phyloP scores from a whole-genome alignment of 2,797 vertebrate genomes.

The Neosalanx taihuensis region DNA sequence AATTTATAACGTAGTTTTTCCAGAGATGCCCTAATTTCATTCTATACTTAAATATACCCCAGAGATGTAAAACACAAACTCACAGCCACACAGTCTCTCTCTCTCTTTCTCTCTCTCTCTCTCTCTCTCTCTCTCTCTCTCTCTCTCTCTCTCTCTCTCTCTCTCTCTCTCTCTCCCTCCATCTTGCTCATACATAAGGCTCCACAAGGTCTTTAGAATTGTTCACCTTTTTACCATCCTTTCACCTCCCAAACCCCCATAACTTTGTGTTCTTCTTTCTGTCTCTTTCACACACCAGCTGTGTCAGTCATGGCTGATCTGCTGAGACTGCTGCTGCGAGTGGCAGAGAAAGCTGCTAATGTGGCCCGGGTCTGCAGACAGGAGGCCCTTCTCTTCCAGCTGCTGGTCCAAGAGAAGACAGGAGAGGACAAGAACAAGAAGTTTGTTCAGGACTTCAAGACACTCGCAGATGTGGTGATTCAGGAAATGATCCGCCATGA shows the following conservation, averaged over 20 bases:
- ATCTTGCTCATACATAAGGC: neutral
- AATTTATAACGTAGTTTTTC: constrained; percentile 9
- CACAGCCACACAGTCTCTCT: neutral
- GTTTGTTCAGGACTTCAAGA: constrained; percentile 82
- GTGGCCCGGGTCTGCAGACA: constrained; percentile 79
- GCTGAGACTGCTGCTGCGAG: constrained; percentile 70
- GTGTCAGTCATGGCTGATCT: constrained; percentile 72
- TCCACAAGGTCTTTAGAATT: too few relatives aligned
- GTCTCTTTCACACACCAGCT: neutral
- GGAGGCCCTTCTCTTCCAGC: constrained; percentile 76
- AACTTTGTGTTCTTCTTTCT: too few relatives aligned
- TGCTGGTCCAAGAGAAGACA: constrained; percentile 79
- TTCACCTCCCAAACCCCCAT: constrained; percentile 1
- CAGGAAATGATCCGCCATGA: constrained; percentile 83
- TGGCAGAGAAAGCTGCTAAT: constrained; percentile 78
- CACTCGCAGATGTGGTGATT: constrained; percentile 79
- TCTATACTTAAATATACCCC: constrained; percentile 58
- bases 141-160: neutral
- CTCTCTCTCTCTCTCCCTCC: neutral
- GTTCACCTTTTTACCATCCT: neutral
- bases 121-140: neutral
- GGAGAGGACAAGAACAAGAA: constrained; percentile 82
- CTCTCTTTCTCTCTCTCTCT: neutral
- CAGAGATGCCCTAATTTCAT: constrained; percentile 61
- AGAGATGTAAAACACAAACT: constrained; percentile 10